Percentiles rank a stretch among this genome's conserved stretches.
phyloP scores from a whole-genome alignment of 1,140 invertebrate species.

The Drosophila truncata region DNA sequence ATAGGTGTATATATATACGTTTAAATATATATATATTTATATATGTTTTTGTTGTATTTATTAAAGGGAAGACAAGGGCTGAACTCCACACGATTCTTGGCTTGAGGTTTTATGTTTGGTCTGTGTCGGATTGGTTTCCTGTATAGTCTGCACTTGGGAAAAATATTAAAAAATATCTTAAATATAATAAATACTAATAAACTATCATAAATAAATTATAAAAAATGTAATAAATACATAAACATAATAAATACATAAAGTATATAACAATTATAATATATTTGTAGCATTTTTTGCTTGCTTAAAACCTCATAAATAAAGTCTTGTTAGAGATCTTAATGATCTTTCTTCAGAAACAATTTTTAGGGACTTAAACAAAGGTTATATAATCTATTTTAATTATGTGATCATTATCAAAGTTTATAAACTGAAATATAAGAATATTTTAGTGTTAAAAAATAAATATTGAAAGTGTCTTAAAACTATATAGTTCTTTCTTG shows the following conservation, averaged over 20 bases:
- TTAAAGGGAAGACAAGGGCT: constrained; percentile 7
- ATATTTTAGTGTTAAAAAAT: background rate
- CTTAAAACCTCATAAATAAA: background rate
- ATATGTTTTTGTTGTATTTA: constrained; percentile 9
- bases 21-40: background rate
- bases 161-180: no score
- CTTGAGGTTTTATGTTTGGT: constrained; percentile 39
- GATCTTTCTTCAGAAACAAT: background rate
- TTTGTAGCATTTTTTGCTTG: background rate
- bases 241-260: no score
- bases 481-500: background rate
- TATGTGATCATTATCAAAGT: background rate
- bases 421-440: background rate
- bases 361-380: background rate
- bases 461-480: background rate
- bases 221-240: no score
- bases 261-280: no score
- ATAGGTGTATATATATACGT: background rate
- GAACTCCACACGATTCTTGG: constrained; percentile 14
- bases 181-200: no score
- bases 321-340: background rate
- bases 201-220: no score
- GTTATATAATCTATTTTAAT: background rate
- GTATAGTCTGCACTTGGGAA: constrained; percentile 4
- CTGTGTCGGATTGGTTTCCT: constrained; percentile 55